phyloP scores from a whole-genome alignment of 2,888 invertebrate species.

The Calameuta pallipes region DNA sequence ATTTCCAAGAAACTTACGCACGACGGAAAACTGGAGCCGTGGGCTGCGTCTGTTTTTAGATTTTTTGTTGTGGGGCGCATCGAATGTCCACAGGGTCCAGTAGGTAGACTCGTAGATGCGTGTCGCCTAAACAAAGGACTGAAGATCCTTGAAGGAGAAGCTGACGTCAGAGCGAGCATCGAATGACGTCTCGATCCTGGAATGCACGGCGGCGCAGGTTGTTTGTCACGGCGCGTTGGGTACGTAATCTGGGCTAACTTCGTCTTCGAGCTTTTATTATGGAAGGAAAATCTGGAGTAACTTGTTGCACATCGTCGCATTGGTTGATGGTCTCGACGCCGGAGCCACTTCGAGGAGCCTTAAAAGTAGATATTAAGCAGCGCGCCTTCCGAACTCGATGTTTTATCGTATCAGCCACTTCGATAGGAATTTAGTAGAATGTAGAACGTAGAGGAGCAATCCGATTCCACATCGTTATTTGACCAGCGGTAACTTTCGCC shows the following conservation, averaged over 20 bases:
- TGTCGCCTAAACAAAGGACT: background rate
- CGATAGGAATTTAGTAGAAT: no score
- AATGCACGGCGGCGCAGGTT: constrained; percentile 14
- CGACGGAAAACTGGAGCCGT: background rate
- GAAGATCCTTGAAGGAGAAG: constrained; percentile 16
- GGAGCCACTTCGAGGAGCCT: background rate
- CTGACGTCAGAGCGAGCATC: constrained; percentile 19
- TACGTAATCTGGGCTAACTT: background rate
- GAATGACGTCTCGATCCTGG: constrained; percentile 15
- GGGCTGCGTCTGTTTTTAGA: background rate
- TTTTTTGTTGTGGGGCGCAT: background rate
- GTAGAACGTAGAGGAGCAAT: no score
- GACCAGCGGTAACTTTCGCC: no score
- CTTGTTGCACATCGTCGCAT: background rate
- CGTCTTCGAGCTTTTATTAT: background rate
- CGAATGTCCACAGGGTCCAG: background rate
- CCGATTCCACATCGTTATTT: no score
- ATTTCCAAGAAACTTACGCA: background rate
- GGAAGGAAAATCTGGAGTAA: background rate
- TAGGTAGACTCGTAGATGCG: background rate
- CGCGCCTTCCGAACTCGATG: background rate
- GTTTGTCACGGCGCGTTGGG: constrained; percentile 12
- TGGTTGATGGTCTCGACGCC: background rate
- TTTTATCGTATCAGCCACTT: no score
- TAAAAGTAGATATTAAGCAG: background rate